Conservation (phyloP, 2,888 invertebrate species). For the Bombyx huttoni region DNA sequence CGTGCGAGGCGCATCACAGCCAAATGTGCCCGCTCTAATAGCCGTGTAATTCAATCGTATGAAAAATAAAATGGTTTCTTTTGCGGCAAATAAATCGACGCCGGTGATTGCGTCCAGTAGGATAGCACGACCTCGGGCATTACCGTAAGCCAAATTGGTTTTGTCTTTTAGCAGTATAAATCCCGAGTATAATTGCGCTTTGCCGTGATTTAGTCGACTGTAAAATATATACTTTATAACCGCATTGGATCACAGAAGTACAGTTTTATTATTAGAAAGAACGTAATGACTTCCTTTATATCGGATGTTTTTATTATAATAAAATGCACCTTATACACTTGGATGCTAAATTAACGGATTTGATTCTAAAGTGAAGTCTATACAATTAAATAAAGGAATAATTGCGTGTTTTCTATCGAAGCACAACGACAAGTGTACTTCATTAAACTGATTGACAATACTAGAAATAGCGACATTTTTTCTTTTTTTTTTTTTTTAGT, state of each 20-base stretch:
- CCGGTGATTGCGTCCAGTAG: slow-evolving; percentile 15
- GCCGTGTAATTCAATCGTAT: slow-evolving; percentile 45
- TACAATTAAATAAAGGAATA: too few relatives aligned
- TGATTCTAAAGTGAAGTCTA: too few relatives aligned
- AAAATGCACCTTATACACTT: too few relatives aligned
- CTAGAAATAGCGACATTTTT: too few relatives aligned
- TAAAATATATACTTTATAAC: neutral
- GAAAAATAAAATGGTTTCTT: slow-evolving; percentile 20
- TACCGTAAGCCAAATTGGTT: slow-evolving; percentile 12
- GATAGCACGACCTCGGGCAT: slow-evolving; percentile 13
- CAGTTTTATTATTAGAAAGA: neutral
- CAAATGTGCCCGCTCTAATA: slow-evolving; percentile 35
- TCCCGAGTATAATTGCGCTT: neutral
- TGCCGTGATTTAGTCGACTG: neutral
- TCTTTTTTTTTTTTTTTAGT: neutral
- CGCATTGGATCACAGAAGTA: neutral
- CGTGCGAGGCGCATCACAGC: slow-evolving; percentile 25
- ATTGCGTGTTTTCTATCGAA: too few relatives aligned
- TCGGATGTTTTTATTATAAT: too few relatives aligned
- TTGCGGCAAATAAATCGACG: slow-evolving; percentile 19
- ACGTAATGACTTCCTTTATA: neutral
- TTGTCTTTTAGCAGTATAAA: neutral
- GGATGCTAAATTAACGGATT: too few relatives aligned
- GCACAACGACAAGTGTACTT: too few relatives aligned
- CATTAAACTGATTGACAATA: too few relatives aligned